Conservation (phyloP, 2,797 vertebrate species). For the Acanthopagrus latus region DNA sequence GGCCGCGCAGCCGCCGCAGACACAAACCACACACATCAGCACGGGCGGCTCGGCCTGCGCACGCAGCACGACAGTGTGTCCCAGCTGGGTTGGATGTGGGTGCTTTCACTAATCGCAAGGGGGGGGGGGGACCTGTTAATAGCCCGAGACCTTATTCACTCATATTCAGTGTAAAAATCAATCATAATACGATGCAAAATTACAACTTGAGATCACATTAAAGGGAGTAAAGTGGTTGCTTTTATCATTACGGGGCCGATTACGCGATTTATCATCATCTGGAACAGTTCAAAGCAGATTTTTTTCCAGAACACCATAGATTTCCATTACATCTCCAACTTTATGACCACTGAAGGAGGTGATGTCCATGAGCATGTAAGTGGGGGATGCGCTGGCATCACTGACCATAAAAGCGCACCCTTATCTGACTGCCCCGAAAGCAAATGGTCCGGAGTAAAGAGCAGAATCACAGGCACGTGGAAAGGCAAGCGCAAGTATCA, state of each 20-base stretch:
- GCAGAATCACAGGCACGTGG: conserved; percentile 52
- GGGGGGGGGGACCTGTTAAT: conserved; percentile 48
- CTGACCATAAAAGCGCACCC: conserved; percentile 50
- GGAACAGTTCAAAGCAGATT: conserved; percentile 22
- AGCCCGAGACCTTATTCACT: conserved; percentile 55
- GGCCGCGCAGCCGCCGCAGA: conserved; percentile 59
- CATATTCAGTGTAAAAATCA: conserved; percentile 61
- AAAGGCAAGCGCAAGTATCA: conserved; percentile 53
- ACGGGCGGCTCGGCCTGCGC: conserved; percentile 53
- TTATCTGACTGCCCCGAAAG: conserved; percentile 40
- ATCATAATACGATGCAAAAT: conserved; percentile 61
- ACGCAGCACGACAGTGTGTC: conserved; percentile 59
- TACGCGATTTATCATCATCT: conserved; percentile 49
- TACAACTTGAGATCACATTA: conserved; percentile 55
- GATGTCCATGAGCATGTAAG: conserved; percentile 41
- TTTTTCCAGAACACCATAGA: conserved; percentile 29
- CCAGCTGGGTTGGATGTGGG: conserved; percentile 56
- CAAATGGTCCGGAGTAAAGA: conserved; percentile 65
- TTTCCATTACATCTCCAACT: conserved; percentile 36
- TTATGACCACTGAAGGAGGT: conserved; percentile 20
- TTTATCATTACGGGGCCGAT: conserved; percentile 54
- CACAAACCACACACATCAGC: conserved; percentile 81
- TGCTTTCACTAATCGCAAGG: conserved; percentile 61
- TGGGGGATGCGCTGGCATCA: conserved; percentile 45
- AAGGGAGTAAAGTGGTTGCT: conserved; percentile 51